Evolutionary conservation across 1,140 invertebrate species (phyloP), one percentile per base, ranked within the genome.

Genomic region (Anastatus disparis): DNA sequence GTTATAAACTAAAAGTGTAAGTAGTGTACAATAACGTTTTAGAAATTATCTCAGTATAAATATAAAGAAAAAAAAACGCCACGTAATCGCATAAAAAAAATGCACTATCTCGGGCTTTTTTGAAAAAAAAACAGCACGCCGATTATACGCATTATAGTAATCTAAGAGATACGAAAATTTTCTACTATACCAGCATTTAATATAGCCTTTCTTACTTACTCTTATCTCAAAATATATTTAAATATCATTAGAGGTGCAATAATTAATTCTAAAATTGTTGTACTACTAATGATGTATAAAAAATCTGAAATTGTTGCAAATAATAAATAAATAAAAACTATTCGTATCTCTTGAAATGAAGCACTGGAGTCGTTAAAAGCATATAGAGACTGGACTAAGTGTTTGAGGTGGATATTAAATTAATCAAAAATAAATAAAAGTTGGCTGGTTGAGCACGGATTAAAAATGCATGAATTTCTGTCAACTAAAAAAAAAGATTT

Each of bases 11-110:
- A 78, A 77, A n/a, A 71, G 53, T 85, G 81, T 84, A 85, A 82
- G 81, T 85, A 85, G 81, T 85, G 82, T 85, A 84, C 72, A 76
- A 84, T 82, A 84, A 81, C 62, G 46, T 78, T 80, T 73, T 83
- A 79, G 78, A 63, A n/a, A 17, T 56, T 38, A 38, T 70, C 26
- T 69, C 24, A 24, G 20, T 71, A 73, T 75, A 73, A 24, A 42
- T 53, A 44, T 48, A 58, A 20, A 56, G n/a, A 38, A 20, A 35
- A 13, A n/a, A 27, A 56, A 8, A 38, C 31, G 27, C 40, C 40
- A 55, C 38, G 22, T 66, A 66, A 66, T 29, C 15, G 13, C 38
- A 38, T 20, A 56, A 44, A 40, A 66, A 44, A 29, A 35, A 58
- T 24, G 40, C 52, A 46, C 42, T 56, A 56, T 55, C 48, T 48